Percentiles rank a stretch among this genome's conserved stretches.
phyloP scores from a whole-genome alignment of 2,797 vertebrate species.

The Remorina albescens region DNA sequence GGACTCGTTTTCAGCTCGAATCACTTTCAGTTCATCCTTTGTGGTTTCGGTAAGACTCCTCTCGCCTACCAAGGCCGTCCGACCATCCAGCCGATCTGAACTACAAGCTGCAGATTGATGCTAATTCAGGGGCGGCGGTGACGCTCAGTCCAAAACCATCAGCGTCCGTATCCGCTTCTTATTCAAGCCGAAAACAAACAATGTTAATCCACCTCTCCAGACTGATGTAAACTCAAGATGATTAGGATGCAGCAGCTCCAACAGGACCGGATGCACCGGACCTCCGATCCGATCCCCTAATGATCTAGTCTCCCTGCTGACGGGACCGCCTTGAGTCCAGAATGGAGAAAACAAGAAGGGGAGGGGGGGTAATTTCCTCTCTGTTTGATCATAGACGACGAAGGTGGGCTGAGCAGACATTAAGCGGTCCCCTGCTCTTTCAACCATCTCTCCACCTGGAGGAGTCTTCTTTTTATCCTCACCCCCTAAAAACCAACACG shows the following conservation, averaged over 20 bases:
- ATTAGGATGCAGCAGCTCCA: constrained; percentile 54
- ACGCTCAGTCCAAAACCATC: not conserved
- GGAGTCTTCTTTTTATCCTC: constrained; percentile 14
- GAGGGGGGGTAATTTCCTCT: constrained; percentile 11
- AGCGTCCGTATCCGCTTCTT: not conserved
- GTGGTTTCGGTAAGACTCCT: constrained; percentile 4
- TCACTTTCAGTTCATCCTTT: not conserved
- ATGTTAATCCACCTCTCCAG: not conserved
- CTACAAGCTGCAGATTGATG: not conserved
- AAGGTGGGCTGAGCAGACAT: constrained; percentile 20
- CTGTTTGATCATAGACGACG: constrained; percentile 46
- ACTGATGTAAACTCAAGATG: constrained; percentile 47
- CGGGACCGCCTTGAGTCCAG: constrained; percentile 12
- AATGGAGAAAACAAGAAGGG: constrained; percentile 4
- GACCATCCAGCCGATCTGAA: not conserved
- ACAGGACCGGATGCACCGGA: constrained; percentile 23
- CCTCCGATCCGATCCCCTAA: not conserved
- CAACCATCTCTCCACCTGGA: not conserved
- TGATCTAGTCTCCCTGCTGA: constrained; percentile 3
- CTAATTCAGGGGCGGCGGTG: constrained; percentile 10
- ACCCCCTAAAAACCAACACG: not conserved
- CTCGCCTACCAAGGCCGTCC: not conserved
- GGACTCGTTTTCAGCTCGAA: not conserved
- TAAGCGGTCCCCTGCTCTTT: constrained; percentile 3
- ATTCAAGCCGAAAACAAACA: not conserved